Evolutionary conservation across 1,140 invertebrate genomes (phyloP).

Genomic region (Heliconius himera): DNA sequence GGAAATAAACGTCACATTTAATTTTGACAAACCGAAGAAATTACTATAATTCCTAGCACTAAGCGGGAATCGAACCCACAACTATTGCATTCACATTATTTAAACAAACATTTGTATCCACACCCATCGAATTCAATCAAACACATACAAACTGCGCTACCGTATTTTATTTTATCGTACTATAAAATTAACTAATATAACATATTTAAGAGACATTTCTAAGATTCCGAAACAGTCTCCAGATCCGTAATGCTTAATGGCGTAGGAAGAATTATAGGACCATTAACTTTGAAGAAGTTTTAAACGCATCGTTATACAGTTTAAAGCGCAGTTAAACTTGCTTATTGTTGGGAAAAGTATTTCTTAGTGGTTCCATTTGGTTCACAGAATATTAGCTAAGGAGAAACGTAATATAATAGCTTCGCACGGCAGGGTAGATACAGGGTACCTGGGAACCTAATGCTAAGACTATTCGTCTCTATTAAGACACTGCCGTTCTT

Average conservation of each 20-base stretch:
- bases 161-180: background rate
- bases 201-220: constrained; percentile 6
- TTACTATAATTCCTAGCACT: too few species aligned
- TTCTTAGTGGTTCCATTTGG: constrained; percentile 31
- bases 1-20: too few species aligned
- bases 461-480: too few species aligned
- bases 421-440: too few species aligned
- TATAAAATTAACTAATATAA: constrained; percentile 7
- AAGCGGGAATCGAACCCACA: too few species aligned
- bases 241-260: constrained; percentile 43
- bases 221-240: constrained; percentile 27
- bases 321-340: constrained; percentile 41
- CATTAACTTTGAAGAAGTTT: constrained; percentile 45
- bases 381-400: background rate
- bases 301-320: constrained; percentile 45
- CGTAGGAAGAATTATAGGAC: constrained; percentile 42
- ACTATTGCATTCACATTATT: background rate
- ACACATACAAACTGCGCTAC: background rate
- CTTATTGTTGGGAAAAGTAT: constrained; percentile 40
- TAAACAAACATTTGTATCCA: background rate
- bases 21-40: too few species aligned
- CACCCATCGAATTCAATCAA: too few species aligned
- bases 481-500: too few species aligned
- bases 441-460: too few species aligned
- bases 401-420: background rate